Evolutionary conservation across 64 coral and sea anemone genomes (phyloP), one percentile per base, ranked within the genome.

Genomic region (Montipora capricornis): DNA sequence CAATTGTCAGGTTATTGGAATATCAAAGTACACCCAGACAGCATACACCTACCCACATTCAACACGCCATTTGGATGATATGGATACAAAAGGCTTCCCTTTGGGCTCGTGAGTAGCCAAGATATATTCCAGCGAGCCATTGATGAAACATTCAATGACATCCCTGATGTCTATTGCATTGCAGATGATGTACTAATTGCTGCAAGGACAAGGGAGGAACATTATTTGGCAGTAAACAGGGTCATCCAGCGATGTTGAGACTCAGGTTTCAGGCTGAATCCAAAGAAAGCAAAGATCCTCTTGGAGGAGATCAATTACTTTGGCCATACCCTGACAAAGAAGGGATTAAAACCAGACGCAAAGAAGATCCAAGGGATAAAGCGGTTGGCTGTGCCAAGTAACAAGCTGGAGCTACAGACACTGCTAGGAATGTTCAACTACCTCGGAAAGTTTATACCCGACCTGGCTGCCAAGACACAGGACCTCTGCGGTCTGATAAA

Each of bases 141-240:
- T 64, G 60, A 64, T 64, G 60, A 64, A 64, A 64, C 60, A 64
- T 64, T 64, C 60, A 64, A 14, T 64, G 60, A 64, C 60, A 64
- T 64, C 60, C 60, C 60, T 64, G 60, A 64, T 64, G 60, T 64
- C 8, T 64, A 64, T 64, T 64, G 60, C 60, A 64, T 64, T 13
- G 60, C 60, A 64, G 60, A 64, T 14, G 60, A 15, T 64, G 60
- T 64, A 13, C 13, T 64, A 13, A 64, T 64, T 64, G 60, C 60
- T 64, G 60, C 60, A 64, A 13, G 60, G 60, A 64, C 60, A 64
- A 10, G 60, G 60, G 60, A 64, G 13, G 60, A 88, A 88, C 85
- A 88, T 5, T 37, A 88, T 88, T 68, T 88, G 70, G 85, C 85
- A 88, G 85, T 88, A 73, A 88, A 88, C 85, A 88, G 85, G 75